phyloP scores from a whole-genome alignment of 35 echinoderm and acorn worm genomes.

The Ophioderma brevispina region DNA sequence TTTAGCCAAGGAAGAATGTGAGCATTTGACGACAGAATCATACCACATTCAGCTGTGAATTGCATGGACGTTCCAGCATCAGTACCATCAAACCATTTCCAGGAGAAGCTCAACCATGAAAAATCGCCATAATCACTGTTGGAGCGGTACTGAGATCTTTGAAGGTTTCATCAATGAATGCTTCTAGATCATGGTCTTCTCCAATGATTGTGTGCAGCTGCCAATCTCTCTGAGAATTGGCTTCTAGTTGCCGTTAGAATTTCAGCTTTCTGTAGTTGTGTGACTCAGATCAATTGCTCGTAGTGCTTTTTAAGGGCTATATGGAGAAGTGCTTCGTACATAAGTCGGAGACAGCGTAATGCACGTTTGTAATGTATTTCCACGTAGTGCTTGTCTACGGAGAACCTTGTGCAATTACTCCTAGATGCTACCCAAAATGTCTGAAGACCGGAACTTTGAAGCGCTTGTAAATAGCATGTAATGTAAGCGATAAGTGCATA shows the following conservation, averaged over 20 bases:
- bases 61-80: neutral
- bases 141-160: neutral
- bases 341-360: neutral
- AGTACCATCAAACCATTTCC: neutral
- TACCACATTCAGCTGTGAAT: neutral
- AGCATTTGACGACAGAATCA: neutral
- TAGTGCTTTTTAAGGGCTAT: neutral
- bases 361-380: slow-evolving; percentile 23
- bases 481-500: slow-evolving; percentile 69
- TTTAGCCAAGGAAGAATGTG: neutral
- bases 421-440: slow-evolving; percentile 40
- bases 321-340: slow-evolving; percentile 8
- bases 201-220: neutral
- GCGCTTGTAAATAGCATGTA: slow-evolving; percentile 50
- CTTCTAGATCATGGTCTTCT: neutral
- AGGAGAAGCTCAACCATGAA: neutral
- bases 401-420: neutral
- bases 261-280: no score
- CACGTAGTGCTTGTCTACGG: slow-evolving; percentile 26
- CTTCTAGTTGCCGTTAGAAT: neutral
- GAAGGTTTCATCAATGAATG: no score
- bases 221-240: neutral
- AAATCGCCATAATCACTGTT: neutral
- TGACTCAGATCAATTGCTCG: neutral
- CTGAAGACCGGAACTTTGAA: slow-evolving; percentile 34